Percentiles rank a stretch among this genome's conserved stretches.
Evolutionary conservation across 2,888 invertebrate genomes (phyloP).

Genomic region (Cyrtodaria siliqua): DNA sequence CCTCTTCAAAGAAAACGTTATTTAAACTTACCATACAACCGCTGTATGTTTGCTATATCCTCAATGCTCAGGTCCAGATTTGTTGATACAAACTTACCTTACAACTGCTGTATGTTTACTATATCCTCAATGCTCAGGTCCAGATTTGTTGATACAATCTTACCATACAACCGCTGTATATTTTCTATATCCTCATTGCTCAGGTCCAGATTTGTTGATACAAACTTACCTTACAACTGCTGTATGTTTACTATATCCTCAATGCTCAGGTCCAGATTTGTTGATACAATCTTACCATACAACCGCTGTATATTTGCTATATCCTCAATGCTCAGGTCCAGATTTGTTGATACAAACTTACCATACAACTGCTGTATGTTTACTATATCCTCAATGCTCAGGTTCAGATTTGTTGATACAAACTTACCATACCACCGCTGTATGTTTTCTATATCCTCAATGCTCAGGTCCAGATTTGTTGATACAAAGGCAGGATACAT

Average conservation of each 20-base stretch:
- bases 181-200: slow-evolving; percentile 57
- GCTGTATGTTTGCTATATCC: too few species aligned
- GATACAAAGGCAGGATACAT: slow-evolving; percentile 64
- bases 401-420: slow-evolving; percentile 39
- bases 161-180: slow-evolving; percentile 63
- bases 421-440: slow-evolving; percentile 63
- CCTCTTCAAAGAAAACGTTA: too few species aligned
- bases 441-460: slow-evolving; percentile 55
- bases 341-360: slow-evolving; percentile 44
- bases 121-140: slow-evolving; percentile 58
- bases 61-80: too few species aligned
- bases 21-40: too few species aligned
- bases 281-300: slow-evolving; percentile 61
- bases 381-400: slow-evolving; percentile 57
- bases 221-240: slow-evolving; percentile 65
- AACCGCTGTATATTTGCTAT: slow-evolving; percentile 57
- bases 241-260: slow-evolving; percentile 60
- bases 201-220: slow-evolving; percentile 44
- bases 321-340: slow-evolving; percentile 56
- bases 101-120: slow-evolving; percentile 56
- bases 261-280: slow-evolving; percentile 46
- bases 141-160: slow-evolving; percentile 42
- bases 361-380: slow-evolving; percentile 61
- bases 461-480: slow-evolving; percentile 47
- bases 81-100: too few species aligned